Conservation (phyloP, 2,113 vertebrate species). For the Lasiurus cinereus region DNA sequence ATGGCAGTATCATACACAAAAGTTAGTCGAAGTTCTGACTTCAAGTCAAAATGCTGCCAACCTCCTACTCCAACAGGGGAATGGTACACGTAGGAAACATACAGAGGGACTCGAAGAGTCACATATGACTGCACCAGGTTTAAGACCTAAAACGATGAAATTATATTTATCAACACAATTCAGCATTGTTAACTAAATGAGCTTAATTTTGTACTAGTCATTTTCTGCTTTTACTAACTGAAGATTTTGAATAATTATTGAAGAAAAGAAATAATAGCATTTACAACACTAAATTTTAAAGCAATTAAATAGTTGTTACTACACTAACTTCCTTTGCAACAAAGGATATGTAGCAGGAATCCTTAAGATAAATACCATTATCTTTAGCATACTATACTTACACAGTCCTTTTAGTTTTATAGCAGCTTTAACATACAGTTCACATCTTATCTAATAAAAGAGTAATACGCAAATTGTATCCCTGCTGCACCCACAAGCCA, state of each 20-base stretch:
- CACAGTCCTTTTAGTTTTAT: background rate
- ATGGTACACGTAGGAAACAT: slow-evolving; percentile 96
- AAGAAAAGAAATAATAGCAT: background rate
- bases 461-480: too few relatives aligned
- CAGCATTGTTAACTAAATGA: background rate
- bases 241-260: background rate
- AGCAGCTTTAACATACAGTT: background rate
- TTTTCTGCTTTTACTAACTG: background rate
- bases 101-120: slow-evolving; percentile 95
- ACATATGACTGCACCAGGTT: slow-evolving; percentile 97
- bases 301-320: background rate
- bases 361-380: background rate
- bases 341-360: background rate
- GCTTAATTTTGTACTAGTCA: background rate
- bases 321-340: background rate
- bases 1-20: slow-evolving; percentile 99
- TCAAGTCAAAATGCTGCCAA: slow-evolving; percentile 98
- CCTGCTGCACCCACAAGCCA: too few relatives aligned
- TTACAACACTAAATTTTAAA: background rate
- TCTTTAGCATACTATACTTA: background rate
- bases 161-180: background rate
- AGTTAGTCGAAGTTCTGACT: slow-evolving; percentile 95
- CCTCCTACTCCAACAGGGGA: slow-evolving; percentile 93
- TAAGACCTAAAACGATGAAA: slow-evolving; percentile 89
- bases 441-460: background rate